A percentile compares a stretch with the other conserved stretches of the same genome.
Evolutionary conservation across 2,113 vertebrate genomes (phyloP).

Genomic region (Brachyhypopomus gauderio): DNA sequence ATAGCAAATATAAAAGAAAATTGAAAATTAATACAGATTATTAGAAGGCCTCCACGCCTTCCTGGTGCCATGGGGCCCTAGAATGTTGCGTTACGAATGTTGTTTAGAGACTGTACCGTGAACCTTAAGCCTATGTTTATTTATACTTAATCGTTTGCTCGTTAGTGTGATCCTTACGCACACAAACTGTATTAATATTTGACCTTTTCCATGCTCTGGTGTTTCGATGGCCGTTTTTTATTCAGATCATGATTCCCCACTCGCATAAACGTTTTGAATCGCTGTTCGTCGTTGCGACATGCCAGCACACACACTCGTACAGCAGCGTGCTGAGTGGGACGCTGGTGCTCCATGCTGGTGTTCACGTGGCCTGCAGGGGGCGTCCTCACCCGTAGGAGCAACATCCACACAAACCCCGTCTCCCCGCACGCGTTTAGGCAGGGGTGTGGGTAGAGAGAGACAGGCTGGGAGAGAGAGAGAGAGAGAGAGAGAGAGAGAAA

Average conservation of each 20-base stretch:
- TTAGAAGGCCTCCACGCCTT: no score
- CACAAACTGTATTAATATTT: background rate
- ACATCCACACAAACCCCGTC: slow-evolving; percentile 34
- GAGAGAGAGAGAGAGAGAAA: slow-evolving; percentile 56
- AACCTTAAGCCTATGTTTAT: no score
- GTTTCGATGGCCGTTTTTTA: background rate
- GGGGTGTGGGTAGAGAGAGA: slow-evolving; percentile 63
- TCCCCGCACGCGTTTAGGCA: slow-evolving; percentile 64
- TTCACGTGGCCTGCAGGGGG: slow-evolving; percentile 73
- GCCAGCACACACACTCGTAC: background rate
- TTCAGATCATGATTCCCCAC: no score
- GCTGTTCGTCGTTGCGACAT: background rate
- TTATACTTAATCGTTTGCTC: no score
- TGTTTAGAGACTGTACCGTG: no score
- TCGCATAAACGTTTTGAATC: background rate
- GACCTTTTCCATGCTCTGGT: background rate
- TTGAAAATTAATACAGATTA: no score
- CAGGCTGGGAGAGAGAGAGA: slow-evolving; percentile 51
- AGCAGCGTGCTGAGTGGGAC: no score
- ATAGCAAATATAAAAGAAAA: no score
- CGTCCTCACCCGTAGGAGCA: slow-evolving; percentile 62
- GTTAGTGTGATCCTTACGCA: no score
- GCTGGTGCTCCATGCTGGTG: no score
- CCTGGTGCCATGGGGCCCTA: no score
- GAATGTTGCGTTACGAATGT: no score